Evolutionary conservation across 2,113 vertebrate genomes (phyloP).

Genomic region (Bagarius yarrelli): DNA sequence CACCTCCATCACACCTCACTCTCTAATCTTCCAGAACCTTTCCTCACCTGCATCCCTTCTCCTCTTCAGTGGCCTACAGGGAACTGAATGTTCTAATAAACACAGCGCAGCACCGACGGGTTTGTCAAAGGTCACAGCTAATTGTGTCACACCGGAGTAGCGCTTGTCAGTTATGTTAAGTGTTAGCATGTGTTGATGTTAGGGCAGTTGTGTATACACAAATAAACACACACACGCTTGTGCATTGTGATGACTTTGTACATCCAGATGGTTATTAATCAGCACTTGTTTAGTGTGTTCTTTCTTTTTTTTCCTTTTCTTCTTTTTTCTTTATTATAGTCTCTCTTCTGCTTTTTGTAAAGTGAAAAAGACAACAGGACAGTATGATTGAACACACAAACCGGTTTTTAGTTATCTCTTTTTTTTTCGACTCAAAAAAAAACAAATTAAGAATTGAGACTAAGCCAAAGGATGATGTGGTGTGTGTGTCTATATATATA

Average conservation of each 20-base stretch:
- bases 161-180: slow-evolving; percentile 1
- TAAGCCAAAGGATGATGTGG: neutral
- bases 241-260: neutral
- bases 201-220: neutral
- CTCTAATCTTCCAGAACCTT: neutral
- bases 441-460: neutral
- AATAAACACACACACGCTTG: neutral
- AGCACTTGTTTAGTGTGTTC: neutral
- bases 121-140: neutral
- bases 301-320: neutral
- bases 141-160: neutral
- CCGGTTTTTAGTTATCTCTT: too few species aligned
- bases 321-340: neutral
- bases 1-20: too few species aligned
- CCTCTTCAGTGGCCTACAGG: neutral
- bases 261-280: neutral
- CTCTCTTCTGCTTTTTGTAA: neutral
- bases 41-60: neutral
- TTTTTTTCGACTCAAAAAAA: too few species aligned
- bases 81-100: neutral
- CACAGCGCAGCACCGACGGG: neutral
- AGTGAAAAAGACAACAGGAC: neutral
- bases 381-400: neutral
- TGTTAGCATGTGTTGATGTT: slow-evolving; percentile 18
- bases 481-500: neutral